Base-by-base conservation (phyloP, 1,140 invertebrate species). In the Matsumurasca onukii region DNA sequence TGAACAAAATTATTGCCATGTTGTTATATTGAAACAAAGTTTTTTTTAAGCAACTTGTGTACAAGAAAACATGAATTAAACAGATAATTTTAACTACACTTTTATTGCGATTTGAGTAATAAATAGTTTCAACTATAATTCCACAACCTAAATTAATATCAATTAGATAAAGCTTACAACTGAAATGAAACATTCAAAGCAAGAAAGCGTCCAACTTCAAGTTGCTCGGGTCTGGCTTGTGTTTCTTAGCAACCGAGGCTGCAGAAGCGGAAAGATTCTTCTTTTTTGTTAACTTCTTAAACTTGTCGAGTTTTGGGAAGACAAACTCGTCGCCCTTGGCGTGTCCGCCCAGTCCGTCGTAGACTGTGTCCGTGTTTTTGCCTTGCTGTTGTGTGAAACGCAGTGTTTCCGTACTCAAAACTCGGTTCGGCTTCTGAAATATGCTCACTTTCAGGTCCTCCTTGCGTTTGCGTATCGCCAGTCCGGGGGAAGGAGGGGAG, bases 311-410 rank as follows among this genome's bases (percentile, higher is more conserved):
- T 25, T 49, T 67, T 22, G 72, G 71, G 39, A 34, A 68, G 29
- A 77, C 76, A 70, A 79, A 80, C 1, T 65, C 52, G 31, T 80
- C 77, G 15, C 64, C 20, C 9, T 73, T 78, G 3, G 76, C 76
- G 70, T 79, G 78, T 2, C 78, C 78, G 27, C 78, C 79, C 31
- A 77, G 73, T 61, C 79, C 79, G 71, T 80, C 73, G 57, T 73
- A 79, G 13, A 67, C 64, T 52, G 71, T 70, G 12, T 67, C 27
- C 57, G n/a, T 17, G 51, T 59, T 51, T 66, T 55, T 27, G 12
- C 22, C 25, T 25, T 5, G 2, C 3, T 5, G 2, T n/a, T 59
- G 55, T 2, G 55, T 27, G 9, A 27, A 24, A 12, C 30, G 25
- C 3, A 59, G 13, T 22, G 55, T 27, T 13, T 59, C 55, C 15